phyloP scores from a whole-genome alignment of 2,888 invertebrate species.

The Exocentrus adspersus region DNA sequence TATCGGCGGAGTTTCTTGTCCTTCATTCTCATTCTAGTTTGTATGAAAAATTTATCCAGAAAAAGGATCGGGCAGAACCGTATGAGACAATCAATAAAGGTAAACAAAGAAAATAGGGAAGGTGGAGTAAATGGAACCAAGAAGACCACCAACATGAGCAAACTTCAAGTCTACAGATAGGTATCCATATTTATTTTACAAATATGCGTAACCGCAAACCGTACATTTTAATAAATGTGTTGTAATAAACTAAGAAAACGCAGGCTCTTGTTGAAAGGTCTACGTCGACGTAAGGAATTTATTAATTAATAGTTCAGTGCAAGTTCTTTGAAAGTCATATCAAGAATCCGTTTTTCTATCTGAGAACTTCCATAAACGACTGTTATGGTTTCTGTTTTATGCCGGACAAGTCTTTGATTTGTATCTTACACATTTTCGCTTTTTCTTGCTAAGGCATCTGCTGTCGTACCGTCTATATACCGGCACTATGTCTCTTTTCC shows the following conservation, averaged over 20 bases:
- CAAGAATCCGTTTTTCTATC: constrained; percentile 14
- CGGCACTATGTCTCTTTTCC: constrained; percentile 1
- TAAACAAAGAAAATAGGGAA: too few relatives aligned
- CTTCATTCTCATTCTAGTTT: too few relatives aligned
- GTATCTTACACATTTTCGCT: constrained; percentile 30
- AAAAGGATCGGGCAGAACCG: too few relatives aligned
- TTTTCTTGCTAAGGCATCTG: constrained; percentile 23
- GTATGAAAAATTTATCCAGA: too few relatives aligned
- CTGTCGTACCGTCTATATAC: background rate
- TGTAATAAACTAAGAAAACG: constrained; percentile 19
- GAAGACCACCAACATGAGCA: too few relatives aligned
- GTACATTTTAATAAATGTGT: background rate
- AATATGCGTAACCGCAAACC: background rate
- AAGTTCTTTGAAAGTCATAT: constrained; percentile 27
- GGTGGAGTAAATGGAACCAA: too few relatives aligned
- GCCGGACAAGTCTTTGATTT: constrained; percentile 24
- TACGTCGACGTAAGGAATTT: constrained; percentile 23
- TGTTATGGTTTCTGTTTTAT: constrained; percentile 25
- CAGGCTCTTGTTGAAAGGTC: constrained; percentile 17
- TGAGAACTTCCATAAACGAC: constrained; percentile 28
- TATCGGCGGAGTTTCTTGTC: too few relatives aligned
- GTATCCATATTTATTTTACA: too few relatives aligned
- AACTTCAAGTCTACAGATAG: too few relatives aligned
- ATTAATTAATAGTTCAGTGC: constrained; percentile 25
- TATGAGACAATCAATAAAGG: too few relatives aligned